Conservation (phyloP, 2,888 invertebrate genomes). For the Idaea aversata region DNA sequence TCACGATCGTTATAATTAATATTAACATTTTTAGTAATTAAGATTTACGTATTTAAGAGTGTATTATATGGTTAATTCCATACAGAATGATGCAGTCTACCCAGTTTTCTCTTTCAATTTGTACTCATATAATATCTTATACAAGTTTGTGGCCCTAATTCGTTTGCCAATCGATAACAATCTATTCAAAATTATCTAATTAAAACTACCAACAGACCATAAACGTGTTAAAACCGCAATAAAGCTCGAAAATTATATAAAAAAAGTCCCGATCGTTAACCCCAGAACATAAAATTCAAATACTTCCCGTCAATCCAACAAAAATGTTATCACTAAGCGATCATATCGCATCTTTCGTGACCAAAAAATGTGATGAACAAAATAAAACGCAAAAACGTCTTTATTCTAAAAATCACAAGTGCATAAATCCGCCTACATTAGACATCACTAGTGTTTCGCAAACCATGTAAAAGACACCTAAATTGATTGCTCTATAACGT, state of each 20-base stretch:
- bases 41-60: no score
- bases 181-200: not conserved
- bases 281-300: not conserved
- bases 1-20: no score
- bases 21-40: no score
- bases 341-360: conserved; percentile 17
- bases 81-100: no score
- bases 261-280: not conserved
- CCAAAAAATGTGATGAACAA: conserved; percentile 24
- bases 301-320: conserved; percentile 4
- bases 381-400: conserved; percentile 23
- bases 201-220: not conserved
- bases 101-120: no score
- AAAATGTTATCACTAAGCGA: not conserved
- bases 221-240: not conserved
- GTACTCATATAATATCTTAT: no score
- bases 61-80: no score
- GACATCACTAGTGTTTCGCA: not conserved
- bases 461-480: not conserved
- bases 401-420: conserved; percentile 14
- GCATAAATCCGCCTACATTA: conserved; percentile 3
- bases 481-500: not conserved
- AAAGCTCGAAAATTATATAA: not conserved
- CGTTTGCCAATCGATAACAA: not conserved
- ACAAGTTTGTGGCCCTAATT: not conserved